Base-by-base conservation (phyloP, 1,140 invertebrate species). In the Procambarus clarkii region DNA sequence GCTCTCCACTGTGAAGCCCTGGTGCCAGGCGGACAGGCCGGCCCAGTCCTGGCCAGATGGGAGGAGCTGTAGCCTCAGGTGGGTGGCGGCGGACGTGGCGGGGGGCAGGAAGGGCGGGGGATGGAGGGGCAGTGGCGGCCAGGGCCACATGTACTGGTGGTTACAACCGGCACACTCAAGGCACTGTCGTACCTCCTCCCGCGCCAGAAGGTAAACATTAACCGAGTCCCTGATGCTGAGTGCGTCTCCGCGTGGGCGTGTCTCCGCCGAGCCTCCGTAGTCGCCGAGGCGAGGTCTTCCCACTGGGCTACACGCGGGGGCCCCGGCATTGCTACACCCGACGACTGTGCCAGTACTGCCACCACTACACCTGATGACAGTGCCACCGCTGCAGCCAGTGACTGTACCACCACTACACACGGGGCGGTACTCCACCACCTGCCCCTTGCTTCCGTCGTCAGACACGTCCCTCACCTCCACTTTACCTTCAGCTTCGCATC, bases 1-100 rank as follows among this genome's bases (percentile, higher is more conserved):
- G 18, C 50, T 58, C 1, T 86, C 85, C 24, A 78, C 34, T 9
- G 74, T 34, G 34, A 78, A 78, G 7, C 74, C 74, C 48, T 9
- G 85, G 21, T 60, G 85, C 74, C 74, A 86, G 8, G 84, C n/a
- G 45, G 84, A 46, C 84, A 86, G 84, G 71, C 85, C 34, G 4
- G 71, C 34, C 74, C 71, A 50, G n/a, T 86, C 64, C 18, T 76
- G 45, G 21, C 15, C 15, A 13, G 84, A 71, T 24, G 18, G 44
- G 34, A 60, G 76, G 71, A 86, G 74, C 64, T 86, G 85, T 8
- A 86, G 85, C 24, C 74, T 54, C 34, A 77, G 64, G 81, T 60
- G 81, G n/a, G 24, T 45, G 81, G 54, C n/a, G 34, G 81, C 34
- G 2, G 81, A 24, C 3, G 74, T 45, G 71, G 50, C 34, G 85